phyloP scores from a whole-genome alignment of 2,113 vertebrate genomes.

The Pachypanchax playfairii region DNA sequence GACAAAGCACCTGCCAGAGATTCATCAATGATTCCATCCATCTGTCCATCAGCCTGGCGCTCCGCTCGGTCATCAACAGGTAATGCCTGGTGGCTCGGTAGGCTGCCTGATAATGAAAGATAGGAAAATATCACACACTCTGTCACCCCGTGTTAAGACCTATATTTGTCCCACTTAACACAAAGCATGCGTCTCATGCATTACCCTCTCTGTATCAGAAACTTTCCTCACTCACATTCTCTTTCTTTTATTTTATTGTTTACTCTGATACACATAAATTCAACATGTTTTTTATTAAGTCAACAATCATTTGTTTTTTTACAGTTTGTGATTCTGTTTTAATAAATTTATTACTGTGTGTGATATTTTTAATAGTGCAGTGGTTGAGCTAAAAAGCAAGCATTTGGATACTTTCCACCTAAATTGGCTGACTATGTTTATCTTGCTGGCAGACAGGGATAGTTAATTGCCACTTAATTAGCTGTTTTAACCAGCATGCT shows the following conservation, averaged over 20 bases:
- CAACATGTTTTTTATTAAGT: slow-evolving; percentile 27
- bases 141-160: slow-evolving; percentile 77
- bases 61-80: slow-evolving; percentile 80
- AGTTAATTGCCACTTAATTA: slow-evolving; percentile 84
- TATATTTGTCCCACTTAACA: slow-evolving; percentile 77
- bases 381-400: slow-evolving; percentile 59
- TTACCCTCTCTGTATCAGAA: slow-evolving; percentile 29
- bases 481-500: slow-evolving; percentile 73
- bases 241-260: slow-evolving; percentile 14
- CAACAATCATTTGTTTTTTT: slow-evolving; percentile 44
- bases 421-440: slow-evolving; percentile 73
- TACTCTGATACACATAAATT: slow-evolving; percentile 47
- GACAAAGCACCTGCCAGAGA: slow-evolving; percentile 86
- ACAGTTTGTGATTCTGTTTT: slow-evolving; percentile 45
- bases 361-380: slow-evolving; percentile 12
- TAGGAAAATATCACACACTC: slow-evolving; percentile 81
- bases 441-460: slow-evolving; percentile 72
- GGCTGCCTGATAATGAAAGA: slow-evolving; percentile 81
- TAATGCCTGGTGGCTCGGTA: slow-evolving; percentile 75
- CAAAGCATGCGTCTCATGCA: slow-evolving; percentile 68
- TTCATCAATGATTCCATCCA: slow-evolving; percentile 83
- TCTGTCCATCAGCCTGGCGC: slow-evolving; percentile 81
- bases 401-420: slow-evolving; percentile 61
- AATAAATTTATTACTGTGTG: not conserved
- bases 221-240: slow-evolving; percentile 6